Evolutionary conservation across 23 tunicate species (phyloP).

Genomic region (Ascidia mentula): DNA sequence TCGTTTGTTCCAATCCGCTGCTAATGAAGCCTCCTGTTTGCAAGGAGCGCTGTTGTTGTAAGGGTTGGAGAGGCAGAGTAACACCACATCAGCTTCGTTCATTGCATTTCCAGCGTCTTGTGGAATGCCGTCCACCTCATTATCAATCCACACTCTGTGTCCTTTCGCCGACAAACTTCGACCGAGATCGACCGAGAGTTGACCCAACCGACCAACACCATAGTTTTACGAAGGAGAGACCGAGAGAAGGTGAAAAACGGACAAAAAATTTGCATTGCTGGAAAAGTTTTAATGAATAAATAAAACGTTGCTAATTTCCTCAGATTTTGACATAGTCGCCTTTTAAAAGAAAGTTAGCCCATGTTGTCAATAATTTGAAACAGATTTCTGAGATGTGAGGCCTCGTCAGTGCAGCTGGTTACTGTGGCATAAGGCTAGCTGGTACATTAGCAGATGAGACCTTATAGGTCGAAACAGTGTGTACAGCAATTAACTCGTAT

Average conservation of each 20-base stretch:
- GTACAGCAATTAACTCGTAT: too few species aligned
- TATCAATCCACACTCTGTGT: background rate
- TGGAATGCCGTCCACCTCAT: background rate
- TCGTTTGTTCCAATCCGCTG: background rate
- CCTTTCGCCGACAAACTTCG: background rate
- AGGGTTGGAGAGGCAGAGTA: background rate
- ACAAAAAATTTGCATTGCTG: too few species aligned
- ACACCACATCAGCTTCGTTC: background rate
- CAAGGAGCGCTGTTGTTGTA: background rate
- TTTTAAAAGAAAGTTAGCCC: too few species aligned
- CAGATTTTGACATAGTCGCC: too few species aligned
- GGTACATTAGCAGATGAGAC: too few species aligned
- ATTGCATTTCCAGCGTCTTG: background rate
- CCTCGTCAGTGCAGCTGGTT: too few species aligned
- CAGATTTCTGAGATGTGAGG: too few species aligned
- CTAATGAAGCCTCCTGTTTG: background rate
- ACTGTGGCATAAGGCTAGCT: too few species aligned
- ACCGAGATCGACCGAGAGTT: background rate
- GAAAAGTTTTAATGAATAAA: too few species aligned
- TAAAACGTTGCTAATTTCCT: too few species aligned
- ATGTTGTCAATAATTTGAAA: too few species aligned
- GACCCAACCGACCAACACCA: background rate
- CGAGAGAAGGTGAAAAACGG: slow-evolving; percentile 14
- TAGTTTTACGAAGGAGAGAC: background rate
- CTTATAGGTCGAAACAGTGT: too few species aligned